Base-by-base conservation (phyloP, 2,888 invertebrate species). In the Coremacera marginata region DNA sequence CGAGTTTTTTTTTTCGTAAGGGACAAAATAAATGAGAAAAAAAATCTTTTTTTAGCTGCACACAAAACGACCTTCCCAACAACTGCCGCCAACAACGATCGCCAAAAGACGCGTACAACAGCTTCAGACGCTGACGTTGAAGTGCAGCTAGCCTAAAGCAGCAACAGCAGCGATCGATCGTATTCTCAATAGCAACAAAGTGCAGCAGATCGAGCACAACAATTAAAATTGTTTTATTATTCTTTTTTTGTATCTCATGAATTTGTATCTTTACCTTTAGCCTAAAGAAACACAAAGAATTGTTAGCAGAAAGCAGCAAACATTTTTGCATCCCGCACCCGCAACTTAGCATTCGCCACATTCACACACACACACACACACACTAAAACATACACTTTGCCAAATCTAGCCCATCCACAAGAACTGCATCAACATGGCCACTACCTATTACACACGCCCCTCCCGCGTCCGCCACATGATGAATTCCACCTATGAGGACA, bases 401-500 rank as follows among this genome's bases (percentile, higher is more conserved):
- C 63, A 22, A 63, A 11, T 55, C 31, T 49, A 22, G 57, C 60
- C 37, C 22, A 77, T 67, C 76, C 22, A 74, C 76, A 75, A 68
- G 51, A 65, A 78, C 68, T 49, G 51, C 19, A 11, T 8, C 49
- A 71, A 68, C 84, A 90, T 89, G 89, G 84, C 88, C 84, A 85
- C 87, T 85, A 89, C 90, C 83, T 87, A 89, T 76, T 80, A 82
- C 80, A 70, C 81, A 72, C 86, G 88, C 80, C 84, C 87, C 75
- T 84, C 84, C 70, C 88, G 88, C 77, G 84, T 87, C 70, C 87
- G 88, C 76, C 88, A 84, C 78, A 82, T 83, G 78, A 83, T 82
- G 57, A 81, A 82, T 79, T 83, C 92, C 76, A 92, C 94, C 77
- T 96, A 95, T 90, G 94, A 94, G 86, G 93, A 94, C 89, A 96